phyloP scores from a whole-genome alignment of 1,140 invertebrate species.

The Brachionus plicatilis region DNA sequence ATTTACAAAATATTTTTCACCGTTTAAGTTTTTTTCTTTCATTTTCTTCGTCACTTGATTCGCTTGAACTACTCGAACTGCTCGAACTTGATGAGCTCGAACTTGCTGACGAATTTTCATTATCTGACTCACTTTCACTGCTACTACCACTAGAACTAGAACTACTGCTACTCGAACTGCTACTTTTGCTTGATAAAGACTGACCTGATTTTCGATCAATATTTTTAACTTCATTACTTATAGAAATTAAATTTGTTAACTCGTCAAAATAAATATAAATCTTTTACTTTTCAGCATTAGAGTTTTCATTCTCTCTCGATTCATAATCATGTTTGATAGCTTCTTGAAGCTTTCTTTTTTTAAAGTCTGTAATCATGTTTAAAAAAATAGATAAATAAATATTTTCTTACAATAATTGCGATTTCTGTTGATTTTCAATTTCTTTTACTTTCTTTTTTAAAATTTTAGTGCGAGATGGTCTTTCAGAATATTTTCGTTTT shows the following conservation, averaged over 20 bases:
- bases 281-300: background rate
- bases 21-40: background rate
- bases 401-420: background rate
- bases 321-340: slow-evolving; percentile 3
- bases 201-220: background rate
- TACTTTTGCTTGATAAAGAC: background rate
- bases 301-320: background rate
- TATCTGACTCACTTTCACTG: background rate
- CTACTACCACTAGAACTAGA: slow-evolving; percentile 11
- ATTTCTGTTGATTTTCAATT: slow-evolving; percentile 56
- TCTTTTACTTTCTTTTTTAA: slow-evolving; percentile 65
- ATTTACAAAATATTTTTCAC: background rate
- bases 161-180: background rate
- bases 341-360: slow-evolving; percentile 2
- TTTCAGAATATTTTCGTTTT: slow-evolving; percentile 77
- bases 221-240: background rate
- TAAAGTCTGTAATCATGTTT: no score
- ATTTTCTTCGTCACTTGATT: slow-evolving; percentile 17
- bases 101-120: background rate
- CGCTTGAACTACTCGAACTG: background rate
- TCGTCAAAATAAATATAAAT: background rate
- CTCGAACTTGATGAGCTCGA: background rate
- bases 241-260: no score
- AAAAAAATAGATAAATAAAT: background rate
- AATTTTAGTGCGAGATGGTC: slow-evolving; percentile 71